Conservation (phyloP, 53 echinoderm and acorn worm species). For the Echinometra lucunter region DNA sequence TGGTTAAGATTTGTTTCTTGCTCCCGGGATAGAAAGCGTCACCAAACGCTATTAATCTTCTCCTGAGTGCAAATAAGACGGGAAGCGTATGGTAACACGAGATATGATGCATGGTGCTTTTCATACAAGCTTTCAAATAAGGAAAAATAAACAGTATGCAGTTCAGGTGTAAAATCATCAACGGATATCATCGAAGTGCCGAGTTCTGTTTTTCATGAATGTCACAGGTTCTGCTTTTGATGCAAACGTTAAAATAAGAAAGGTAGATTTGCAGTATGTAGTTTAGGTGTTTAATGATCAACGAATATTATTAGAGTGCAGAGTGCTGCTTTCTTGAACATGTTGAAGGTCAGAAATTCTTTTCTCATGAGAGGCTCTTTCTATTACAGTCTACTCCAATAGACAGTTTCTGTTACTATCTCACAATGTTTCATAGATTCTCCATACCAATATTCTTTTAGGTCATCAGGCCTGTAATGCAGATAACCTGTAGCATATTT, state of each 20-base stretch:
- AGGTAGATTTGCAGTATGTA: no score
- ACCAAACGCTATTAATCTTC: neutral
- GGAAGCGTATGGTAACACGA: neutral
- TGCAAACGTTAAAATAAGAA: no score
- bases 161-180: neutral
- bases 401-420: no score
- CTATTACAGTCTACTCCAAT: no score
- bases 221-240: no score
- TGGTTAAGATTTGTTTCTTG: slow-evolving; percentile 13
- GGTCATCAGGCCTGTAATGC: no score
- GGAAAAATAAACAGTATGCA: neutral
- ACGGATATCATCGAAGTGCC: neutral
- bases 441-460: neutral
- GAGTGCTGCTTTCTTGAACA: no score
- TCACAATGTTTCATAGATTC: neutral
- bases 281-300: no score
- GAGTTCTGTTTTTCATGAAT: neutral
- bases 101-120: neutral
- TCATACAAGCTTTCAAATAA: neutral
- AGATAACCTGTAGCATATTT: no score
- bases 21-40: neutral
- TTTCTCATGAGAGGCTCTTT: neutral
- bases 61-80: neutral
- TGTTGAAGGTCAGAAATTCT: no score
- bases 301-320: no score